Evolutionary conservation across 2,888 invertebrate species (phyloP).

Genomic region (Nebria brevicollis): DNA sequence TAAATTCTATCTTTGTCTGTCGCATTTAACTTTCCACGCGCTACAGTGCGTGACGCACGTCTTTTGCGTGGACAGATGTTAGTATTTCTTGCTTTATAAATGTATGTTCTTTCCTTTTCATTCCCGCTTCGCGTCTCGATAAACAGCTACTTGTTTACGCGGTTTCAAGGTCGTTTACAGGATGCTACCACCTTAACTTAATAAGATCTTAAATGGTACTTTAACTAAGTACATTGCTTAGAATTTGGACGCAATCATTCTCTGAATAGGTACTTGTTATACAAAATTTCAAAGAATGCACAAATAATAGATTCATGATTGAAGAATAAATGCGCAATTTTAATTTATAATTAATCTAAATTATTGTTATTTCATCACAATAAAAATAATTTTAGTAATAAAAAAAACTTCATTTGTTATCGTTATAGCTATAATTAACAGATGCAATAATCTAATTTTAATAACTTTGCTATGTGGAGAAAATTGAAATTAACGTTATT

Average conservation of each 20-base stretch:
- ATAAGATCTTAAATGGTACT: neutral
- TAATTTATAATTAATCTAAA: too few relatives aligned
- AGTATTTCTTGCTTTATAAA: neutral
- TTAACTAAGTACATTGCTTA: neutral
- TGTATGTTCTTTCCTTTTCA: neutral
- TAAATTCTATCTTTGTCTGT: constrained; percentile 12
- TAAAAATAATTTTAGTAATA: too few relatives aligned
- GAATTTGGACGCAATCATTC: neutral
- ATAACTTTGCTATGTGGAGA: too few relatives aligned
- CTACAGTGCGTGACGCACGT: constrained; percentile 1
- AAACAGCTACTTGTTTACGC: neutral
- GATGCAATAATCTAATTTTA: too few relatives aligned
- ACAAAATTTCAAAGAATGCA: too few relatives aligned
- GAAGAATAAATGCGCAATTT: too few relatives aligned
- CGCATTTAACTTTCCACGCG: constrained; percentile 1
- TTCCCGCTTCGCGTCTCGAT: neutral
- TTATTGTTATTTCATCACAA: too few relatives aligned
- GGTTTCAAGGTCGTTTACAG: neutral
- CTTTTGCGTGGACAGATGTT: constrained; percentile 1
- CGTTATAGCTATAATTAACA: too few relatives aligned
- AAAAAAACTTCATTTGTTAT: too few relatives aligned
- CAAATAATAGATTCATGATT: too few relatives aligned
- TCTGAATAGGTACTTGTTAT: too few relatives aligned
- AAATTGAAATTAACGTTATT: too few relatives aligned
- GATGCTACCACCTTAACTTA: neutral